Evolutionary conservation across 2,888 invertebrate genomes (phyloP).

Genomic region (Aphodius sticticus): DNA sequence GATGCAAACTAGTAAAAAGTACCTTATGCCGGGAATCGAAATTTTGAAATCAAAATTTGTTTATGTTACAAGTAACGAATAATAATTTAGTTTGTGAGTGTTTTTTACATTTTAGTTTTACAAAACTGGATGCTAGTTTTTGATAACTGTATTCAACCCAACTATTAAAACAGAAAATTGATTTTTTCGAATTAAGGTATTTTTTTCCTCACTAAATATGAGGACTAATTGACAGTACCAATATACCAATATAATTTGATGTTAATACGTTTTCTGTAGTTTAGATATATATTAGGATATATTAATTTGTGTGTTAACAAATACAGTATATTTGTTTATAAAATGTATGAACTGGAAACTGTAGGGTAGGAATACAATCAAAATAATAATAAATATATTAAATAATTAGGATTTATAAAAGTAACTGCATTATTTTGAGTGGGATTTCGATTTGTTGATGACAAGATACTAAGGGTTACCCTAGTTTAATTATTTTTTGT

Average conservation of each 20-base stretch:
- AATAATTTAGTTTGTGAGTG: too few species aligned
- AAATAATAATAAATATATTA: background rate
- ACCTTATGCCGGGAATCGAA: background rate
- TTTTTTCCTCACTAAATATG: background rate
- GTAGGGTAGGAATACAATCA: background rate
- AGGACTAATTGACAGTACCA: background rate
- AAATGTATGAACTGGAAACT: background rate
- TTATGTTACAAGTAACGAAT: background rate
- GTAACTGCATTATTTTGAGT: background rate
- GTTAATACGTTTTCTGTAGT: too few species aligned
- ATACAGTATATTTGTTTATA: background rate
- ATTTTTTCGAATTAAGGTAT: background rate
- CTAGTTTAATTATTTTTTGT: background rate
- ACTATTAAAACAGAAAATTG: too few species aligned
- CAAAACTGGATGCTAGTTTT: too few species aligned
- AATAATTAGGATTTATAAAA: background rate
- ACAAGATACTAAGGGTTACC: background rate
- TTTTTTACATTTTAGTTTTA: too few species aligned
- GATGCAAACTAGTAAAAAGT: background rate
- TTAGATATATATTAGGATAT: too few species aligned
- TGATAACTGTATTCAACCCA: too few species aligned
- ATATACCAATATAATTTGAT: background rate
- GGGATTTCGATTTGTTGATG: background rate
- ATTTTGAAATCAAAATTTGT: background rate
- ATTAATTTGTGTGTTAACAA: background rate